Evolutionary conservation across 2,888 invertebrate genomes (phyloP), one percentile per base, ranked within the genome.

Genomic region (Charanyca ferruginea): DNA sequence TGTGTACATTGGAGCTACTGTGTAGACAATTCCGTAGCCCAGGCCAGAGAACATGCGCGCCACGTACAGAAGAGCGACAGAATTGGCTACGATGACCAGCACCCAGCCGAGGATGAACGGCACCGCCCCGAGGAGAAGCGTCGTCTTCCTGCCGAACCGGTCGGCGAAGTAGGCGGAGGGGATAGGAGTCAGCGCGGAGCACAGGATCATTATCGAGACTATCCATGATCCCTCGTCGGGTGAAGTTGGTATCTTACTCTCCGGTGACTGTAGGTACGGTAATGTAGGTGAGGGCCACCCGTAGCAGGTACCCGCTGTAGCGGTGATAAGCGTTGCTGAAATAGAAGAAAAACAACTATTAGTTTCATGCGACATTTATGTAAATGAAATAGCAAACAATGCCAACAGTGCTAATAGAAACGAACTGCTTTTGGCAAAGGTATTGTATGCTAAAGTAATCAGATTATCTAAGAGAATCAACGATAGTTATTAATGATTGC

Each of bases 91-190:
- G 73, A 97, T 96, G 78, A 97, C 95, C 78, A 97, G 90, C 41
- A 97, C 86, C 97, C 97, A 97, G 69, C 97, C 96, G 44, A 96
- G 57, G 73, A 96, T 96, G 81, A 97, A 96, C 0, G 97, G 97
- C 8, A 97, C 81, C 0, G 96, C 96, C 16, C 96, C 94, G 42
- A 96, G 87, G 16, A 97, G 91, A 1, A 97, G 92, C n/a, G 96
- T 96, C 16, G 94, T 95, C 85, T 97, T 97, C n/a, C 97, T 94
- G n/a, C 97, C 97, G 68, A 97, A 94, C 70, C 94, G 92, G 86
- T 97, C 97, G 53, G 97, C 96, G 67, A 96, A 89, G 84, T 96
- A 95, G 11, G 97, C 97, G 8, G 97, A 96, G 22, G 96, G 90
- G 13, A 97, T 87, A 13, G 96, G 96, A 52, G 97, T 97, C 42